Conservation (phyloP, 1,140 invertebrate genomes). For the Macrobrachium rosenbergii region DNA sequence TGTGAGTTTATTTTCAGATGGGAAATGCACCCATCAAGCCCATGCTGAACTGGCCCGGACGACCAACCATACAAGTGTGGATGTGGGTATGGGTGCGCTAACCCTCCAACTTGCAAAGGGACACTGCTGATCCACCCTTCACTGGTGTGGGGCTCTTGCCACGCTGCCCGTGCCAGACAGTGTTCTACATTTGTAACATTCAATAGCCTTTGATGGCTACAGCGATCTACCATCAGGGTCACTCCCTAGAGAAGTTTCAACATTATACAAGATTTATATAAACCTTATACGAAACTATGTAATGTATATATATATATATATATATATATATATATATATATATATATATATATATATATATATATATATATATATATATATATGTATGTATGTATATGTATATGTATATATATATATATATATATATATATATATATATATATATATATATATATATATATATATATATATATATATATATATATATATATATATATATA, state of each 20-base stretch:
- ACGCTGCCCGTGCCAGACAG: slow-evolving; percentile 27
- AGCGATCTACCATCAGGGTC: slow-evolving; percentile 36
- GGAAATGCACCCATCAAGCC: slow-evolving; percentile 29
- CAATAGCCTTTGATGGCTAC: slow-evolving; percentile 3
- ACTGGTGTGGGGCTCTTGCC: neutral
- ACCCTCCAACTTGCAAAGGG: slow-evolving; percentile 38
- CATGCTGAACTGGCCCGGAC: neutral
- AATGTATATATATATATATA: neutral
- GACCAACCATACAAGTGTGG: slow-evolving; percentile 32
- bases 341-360: too few species aligned
- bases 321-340: too few species aligned
- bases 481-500: too few species aligned
- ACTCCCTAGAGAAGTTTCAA: slow-evolving; percentile 16
- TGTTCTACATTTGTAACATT: slow-evolving; percentile 7
- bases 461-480: too few species aligned
- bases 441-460: too few species aligned
- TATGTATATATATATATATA: too few species aligned
- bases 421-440: too few species aligned
- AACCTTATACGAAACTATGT: neutral
- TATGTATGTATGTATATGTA: too few species aligned
- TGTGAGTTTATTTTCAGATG: slow-evolving; percentile 30
- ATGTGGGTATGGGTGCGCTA: slow-evolving; percentile 37
- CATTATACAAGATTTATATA: neutral
- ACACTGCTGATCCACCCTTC: slow-evolving; percentile 40
- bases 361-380: too few species aligned